Evolutionary conservation across 2,888 invertebrate genomes (phyloP), one percentile per base, ranked within the genome.

Genomic region (Gryllus longicercus): DNA sequence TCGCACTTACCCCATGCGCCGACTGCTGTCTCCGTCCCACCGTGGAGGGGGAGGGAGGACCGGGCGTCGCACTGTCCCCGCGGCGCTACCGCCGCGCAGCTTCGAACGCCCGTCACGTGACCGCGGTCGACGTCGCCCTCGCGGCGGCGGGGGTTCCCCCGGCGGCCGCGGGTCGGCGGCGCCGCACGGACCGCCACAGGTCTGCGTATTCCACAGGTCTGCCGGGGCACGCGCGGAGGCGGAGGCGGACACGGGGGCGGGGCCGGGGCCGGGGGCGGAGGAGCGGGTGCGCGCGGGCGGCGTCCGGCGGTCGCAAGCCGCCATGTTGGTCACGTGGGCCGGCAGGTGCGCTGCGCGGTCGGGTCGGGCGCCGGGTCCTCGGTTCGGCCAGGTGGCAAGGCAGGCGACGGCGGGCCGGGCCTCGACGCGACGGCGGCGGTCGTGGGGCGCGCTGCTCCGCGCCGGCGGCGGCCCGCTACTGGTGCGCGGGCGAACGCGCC

Each of bases 401-500:
- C 63, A 0, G 10, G 63, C 0, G 2, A 0, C 4, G 63, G 1
- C 16, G n/a, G 16, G 51, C 63, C 63, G 2, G 63, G 18, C 63
- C 2, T 2, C 12, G 63, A 63, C 63, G 63, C 63, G 25, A 25
- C 38, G 38, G 5, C 38, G 38, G 38, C 5, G 18, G 25, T 77
- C 77, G 12, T 11, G 25, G 77, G 38, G 14, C 10, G 10, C 77
- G 77, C 77, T 49, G 77, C 23, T n/a, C 50, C 50, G 51, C 50
- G 77, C 77, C 18, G 77, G 51, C 77, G 50, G 18, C 77, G 50
- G 51, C 50, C 12, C 77, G 18, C 21, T 23, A 50, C 77, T 23
- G 50, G 77, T n/a, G 77, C 50, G 77, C n/a, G 50, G 77, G 18
- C 50, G 77, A n/a, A 51, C 12, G 50, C 21, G 50, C 77, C 50